Percentiles rank a stretch among this genome's conserved stretches.
phyloP scores from a whole-genome alignment of 53 echinoderm and acorn worm species.

The Temnopleurus reevesii region DNA sequence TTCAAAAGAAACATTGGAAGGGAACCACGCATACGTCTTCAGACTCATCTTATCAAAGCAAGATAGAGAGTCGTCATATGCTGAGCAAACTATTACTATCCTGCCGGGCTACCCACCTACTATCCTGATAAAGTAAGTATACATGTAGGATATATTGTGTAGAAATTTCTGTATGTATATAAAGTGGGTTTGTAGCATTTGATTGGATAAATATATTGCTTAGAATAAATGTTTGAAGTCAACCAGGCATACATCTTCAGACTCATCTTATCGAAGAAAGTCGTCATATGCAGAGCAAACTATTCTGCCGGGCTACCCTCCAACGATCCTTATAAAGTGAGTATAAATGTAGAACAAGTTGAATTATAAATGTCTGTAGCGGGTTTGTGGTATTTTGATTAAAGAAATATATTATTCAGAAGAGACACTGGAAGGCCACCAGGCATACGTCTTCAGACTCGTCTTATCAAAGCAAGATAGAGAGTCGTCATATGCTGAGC shows the following conservation, averaged over 20 bases:
- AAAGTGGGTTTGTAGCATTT: no score
- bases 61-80: conserved; percentile 46
- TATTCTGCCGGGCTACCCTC: conserved; percentile 77
- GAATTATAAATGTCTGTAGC: no score
- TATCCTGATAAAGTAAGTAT: conserved; percentile 67
- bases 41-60: conserved; percentile 65
- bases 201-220: no score
- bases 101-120: conserved; percentile 75
- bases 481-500: conserved; percentile 43
- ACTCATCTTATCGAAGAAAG: conserved; percentile 62
- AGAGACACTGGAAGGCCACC: conserved; percentile 70
- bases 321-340: conserved; percentile 69
- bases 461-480: conserved; percentile 67
- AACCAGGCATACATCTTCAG: conserved; percentile 75
- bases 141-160: no score
- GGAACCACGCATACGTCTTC: conserved; percentile 78
- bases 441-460: conserved; percentile 70
- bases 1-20: conserved; percentile 62
- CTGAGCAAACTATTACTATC: conserved; percentile 69
- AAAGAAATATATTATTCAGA: no score
- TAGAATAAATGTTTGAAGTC: no score
- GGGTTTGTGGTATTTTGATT: no score
- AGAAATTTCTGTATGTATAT: no score
- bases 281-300: conserved; percentile 60
- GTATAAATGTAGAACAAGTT: no score